Base-by-base conservation (phyloP, 92 coral and sea anemone genomes). In the Ricordea florida region DNA sequence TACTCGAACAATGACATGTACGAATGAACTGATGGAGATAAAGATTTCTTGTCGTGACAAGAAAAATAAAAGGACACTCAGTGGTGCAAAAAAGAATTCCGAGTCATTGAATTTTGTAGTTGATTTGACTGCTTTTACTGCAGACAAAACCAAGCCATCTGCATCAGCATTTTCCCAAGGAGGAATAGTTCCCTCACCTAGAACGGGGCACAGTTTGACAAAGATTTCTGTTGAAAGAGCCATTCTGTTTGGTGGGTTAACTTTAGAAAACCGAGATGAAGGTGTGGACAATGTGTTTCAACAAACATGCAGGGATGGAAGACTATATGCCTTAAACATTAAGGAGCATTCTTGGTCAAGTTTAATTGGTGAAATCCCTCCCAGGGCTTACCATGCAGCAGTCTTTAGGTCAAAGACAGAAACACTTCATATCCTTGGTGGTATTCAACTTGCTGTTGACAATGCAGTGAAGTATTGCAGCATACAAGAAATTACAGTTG, bases 171-270 rank as follows among this genome's bases (percentile, higher is more conserved):
- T 7, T 41, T 17, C 41, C 6, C 79, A 72, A 53, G 20, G 43
- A 20, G 59, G 81, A 61, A 33, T 22, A 44, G 48, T 74, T 47
- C 48, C 81, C 10, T 75, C 73, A 4, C 36, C 81, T 3, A 75
- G 81, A 48, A 63, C 51, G 6, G 81, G 73, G 27, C 81, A 74
- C 24, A 29, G 47, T 3, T 47, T 75, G 18, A 75, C 73, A 15
- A 75, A 15, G 3, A 20, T 75, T 16, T 41, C 38, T 3, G 16
- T 1, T 33, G 52, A 62, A 18, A 21, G 21, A 7, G 72, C 66
- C 26, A 26, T 62, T 48, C 22, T 75, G 60, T 75, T 75, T 30
- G 73, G 73, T 30, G 73, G 63, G 16, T 30, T 74, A 5, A 32
- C 23, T 11, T 14, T 61, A 28, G 62, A 74, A 6, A 61, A 74